A percentile compares a stretch with the other conserved stretches of the same genome.
Conservation (phyloP, 2,113 vertebrate genomes). For the Rhinoptilus africanus region DNA sequence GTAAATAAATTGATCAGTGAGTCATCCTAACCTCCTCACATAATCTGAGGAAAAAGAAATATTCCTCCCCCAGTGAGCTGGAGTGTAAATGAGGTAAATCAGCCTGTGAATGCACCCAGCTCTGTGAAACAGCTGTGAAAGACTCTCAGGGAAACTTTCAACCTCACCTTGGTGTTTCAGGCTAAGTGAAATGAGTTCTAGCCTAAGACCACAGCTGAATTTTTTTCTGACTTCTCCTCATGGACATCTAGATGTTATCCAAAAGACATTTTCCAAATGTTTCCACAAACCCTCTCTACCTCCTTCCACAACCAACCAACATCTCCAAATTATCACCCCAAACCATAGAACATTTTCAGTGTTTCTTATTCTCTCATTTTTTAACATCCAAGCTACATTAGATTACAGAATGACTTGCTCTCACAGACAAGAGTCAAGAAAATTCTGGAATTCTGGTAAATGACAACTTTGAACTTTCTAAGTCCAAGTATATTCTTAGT, state of each 20-base stretch:
- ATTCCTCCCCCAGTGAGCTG: background rate
- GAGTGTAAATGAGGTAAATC: background rate
- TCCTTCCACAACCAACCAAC: background rate
- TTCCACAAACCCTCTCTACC: background rate
- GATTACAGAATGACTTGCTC: background rate
- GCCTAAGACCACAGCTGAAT: background rate
- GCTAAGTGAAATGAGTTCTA: background rate
- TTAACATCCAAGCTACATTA: background rate
- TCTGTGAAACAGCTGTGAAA: background rate
- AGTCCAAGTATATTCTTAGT: background rate
- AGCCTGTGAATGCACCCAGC: background rate
- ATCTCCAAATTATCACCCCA: background rate
- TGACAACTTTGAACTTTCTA: background rate
- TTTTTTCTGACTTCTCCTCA: background rate
- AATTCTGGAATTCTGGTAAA: background rate
- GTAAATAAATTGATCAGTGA: background rate
- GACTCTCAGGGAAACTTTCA: background rate
- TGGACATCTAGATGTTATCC: background rate
- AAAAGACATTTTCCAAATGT: background rate
- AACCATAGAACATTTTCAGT: background rate
- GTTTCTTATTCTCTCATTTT: background rate
- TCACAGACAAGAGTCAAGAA: background rate
- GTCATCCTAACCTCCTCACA: background rate
- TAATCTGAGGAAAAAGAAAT: background rate
- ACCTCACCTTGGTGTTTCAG: background rate